Evolutionary conservation across 2,888 invertebrate genomes (phyloP).

Genomic region (Drosophila flavopinicola): DNA sequence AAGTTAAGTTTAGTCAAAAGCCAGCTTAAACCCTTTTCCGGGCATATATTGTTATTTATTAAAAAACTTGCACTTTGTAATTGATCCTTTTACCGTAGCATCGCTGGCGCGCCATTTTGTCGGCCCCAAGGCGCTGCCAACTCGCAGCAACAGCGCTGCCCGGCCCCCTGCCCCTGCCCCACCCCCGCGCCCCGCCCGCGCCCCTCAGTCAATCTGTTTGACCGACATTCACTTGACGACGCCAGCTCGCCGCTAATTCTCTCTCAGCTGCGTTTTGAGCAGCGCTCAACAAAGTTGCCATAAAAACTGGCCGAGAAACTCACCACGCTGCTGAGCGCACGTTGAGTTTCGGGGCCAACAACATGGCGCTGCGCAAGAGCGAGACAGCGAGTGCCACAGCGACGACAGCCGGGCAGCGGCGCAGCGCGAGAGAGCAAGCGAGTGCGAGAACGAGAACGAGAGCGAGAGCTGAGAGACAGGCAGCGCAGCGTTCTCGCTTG

Average conservation of each 20-base stretch:
- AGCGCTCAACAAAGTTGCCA: constrained; percentile 37
- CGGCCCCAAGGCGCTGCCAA: constrained; percentile 17
- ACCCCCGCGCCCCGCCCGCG: constrained; percentile 17
- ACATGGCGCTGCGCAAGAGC: constrained; percentile 58
- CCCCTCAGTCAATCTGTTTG: constrained; percentile 9
- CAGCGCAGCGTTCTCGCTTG: constrained; percentile 17
- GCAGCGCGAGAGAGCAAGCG: constrained; percentile 5
- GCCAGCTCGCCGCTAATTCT: not conserved
- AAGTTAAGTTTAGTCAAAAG: too few species aligned
- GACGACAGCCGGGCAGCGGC: constrained; percentile 9
- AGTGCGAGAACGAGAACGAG: constrained; percentile 7
- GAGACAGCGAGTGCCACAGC: constrained; percentile 32
- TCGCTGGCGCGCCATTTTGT: constrained; percentile 42
- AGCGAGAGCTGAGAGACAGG: constrained; percentile 18
- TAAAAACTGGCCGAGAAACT: constrained; percentile 52
- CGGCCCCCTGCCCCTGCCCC: constrained; percentile 20
- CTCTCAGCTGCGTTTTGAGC: not conserved
- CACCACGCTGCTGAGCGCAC: constrained; percentile 50
- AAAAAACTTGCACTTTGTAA: too few species aligned
- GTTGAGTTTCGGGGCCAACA: constrained; percentile 44
- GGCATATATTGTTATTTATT: too few species aligned
- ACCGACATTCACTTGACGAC: constrained; percentile 46
- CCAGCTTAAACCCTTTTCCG: too few species aligned
- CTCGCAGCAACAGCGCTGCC: constrained; percentile 1
- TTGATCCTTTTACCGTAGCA: constrained; percentile 21